phyloP scores from a whole-genome alignment of 2,888 invertebrate species.

The Diloba caeruleocephala region DNA sequence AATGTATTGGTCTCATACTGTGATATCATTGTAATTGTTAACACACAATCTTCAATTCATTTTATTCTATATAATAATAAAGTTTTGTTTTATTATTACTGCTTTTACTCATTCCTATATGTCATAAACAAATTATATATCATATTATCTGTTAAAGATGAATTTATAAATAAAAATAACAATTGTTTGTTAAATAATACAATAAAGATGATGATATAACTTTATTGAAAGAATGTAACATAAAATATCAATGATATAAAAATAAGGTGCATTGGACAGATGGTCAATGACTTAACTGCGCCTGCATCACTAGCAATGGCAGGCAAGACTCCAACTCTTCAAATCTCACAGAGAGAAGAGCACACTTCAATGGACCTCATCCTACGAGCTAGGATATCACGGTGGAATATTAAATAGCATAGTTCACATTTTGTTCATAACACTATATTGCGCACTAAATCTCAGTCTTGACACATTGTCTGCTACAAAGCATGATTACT shows the following conservation, averaged over 20 bases:
- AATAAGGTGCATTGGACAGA: slow-evolving; percentile 74
- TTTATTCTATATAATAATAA: slow-evolving; percentile 39
- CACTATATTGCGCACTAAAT: slow-evolving; percentile 73
- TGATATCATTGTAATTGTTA: slow-evolving; percentile 70
- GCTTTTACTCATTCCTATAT: no score
- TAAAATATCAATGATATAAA: slow-evolving; percentile 64
- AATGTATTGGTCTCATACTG: slow-evolving; percentile 80
- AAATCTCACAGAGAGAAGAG: slow-evolving; percentile 80
- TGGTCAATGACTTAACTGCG: slow-evolving; percentile 78
- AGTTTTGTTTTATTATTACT: slow-evolving; percentile 24
- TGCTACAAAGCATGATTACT: slow-evolving; percentile 70
- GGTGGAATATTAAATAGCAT: slow-evolving; percentile 66
- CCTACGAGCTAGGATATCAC: slow-evolving; percentile 72
- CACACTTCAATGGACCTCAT: slow-evolving; percentile 84
- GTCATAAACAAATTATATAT: no score
- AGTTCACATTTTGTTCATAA: slow-evolving; percentile 66
- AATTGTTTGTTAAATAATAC: slow-evolving; percentile 19
- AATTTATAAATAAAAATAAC: not conserved
- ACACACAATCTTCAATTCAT: slow-evolving; percentile 41
- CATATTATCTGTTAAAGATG: no score
- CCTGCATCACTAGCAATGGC: slow-evolving; percentile 73
- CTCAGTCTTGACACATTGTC: slow-evolving; percentile 82
- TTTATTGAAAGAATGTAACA: slow-evolving; percentile 69
- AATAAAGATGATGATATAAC: slow-evolving; percentile 47
- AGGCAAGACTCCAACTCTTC: slow-evolving; percentile 85